phyloP scores from a whole-genome alignment of 2,113 vertebrate genomes.

The Oncorhynchus tshawytscha region DNA sequence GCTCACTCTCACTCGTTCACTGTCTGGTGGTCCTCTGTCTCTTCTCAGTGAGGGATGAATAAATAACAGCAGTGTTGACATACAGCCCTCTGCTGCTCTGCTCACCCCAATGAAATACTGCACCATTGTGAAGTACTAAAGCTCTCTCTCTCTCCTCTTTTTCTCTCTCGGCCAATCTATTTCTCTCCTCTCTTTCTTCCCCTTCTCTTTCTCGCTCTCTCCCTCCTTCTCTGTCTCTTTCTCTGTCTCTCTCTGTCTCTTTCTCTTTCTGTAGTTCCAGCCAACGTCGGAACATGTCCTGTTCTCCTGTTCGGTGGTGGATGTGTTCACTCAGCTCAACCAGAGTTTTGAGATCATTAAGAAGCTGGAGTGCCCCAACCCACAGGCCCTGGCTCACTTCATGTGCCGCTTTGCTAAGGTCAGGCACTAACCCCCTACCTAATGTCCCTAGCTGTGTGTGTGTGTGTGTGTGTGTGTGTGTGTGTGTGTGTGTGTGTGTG shows the following conservation, averaged over 20 bases:
- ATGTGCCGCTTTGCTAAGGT: slow-evolving; percentile 99
- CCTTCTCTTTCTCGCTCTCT: neutral
- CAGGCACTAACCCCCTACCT: slow-evolving; percentile 27
- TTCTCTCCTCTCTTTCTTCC: neutral
- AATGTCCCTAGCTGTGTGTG: neutral
- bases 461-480: too few relatives aligned
- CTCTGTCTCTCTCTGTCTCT: neutral
- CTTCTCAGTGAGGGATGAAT: slow-evolving; percentile 1
- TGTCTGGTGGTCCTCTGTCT: neutral
- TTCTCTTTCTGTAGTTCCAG: slow-evolving; percentile 82
- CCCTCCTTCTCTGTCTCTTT: neutral
- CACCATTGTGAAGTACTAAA: neutral
- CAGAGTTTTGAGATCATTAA: slow-evolving; percentile 98
- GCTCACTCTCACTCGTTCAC: neutral
- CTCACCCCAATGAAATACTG: neutral
- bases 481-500: too few relatives aligned
- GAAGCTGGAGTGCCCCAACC: slow-evolving; percentile 97
- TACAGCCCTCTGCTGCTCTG: neutral
- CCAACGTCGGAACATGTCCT: slow-evolving; percentile 96
- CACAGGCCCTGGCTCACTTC: slow-evolving; percentile 93
- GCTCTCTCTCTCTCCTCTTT: neutral
- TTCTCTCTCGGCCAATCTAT: too few relatives aligned
- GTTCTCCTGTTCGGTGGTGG: slow-evolving; percentile 97
- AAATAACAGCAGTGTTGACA: neutral
- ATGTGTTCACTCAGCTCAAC: slow-evolving; percentile 97